Percentiles rank a stretch among this genome's conserved stretches.
Evolutionary conservation across 2,113 vertebrate species (phyloP).

Genomic region (Larimichthys crocea): DNA sequence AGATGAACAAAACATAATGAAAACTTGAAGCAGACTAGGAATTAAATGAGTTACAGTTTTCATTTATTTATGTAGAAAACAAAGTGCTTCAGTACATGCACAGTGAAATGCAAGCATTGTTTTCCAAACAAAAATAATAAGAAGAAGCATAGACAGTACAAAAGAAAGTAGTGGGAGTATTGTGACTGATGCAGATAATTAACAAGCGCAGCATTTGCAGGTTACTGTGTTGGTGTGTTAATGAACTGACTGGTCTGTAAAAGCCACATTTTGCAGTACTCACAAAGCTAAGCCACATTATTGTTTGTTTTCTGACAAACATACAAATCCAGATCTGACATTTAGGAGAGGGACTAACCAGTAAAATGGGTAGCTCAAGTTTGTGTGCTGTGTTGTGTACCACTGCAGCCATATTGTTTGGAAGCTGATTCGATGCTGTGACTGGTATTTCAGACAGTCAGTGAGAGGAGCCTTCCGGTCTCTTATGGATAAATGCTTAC

Average conservation of each 20-base stretch:
- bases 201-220: neutral
- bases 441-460: neutral
- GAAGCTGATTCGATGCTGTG: neutral
- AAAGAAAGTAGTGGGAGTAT: neutral
- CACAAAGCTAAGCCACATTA: neutral
- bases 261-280: neutral
- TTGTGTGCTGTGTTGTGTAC: neutral
- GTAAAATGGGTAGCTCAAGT: neutral
- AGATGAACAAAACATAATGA: slow-evolving; percentile 24
- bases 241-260: neutral
- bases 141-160: too few species aligned
- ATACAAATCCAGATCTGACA: neutral
- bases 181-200: slow-evolving; percentile 13
- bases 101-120: neutral
- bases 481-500: neutral
- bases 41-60: neutral
- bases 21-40: neutral
- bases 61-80: slow-evolving; percentile 20
- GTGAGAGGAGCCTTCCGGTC: neutral
- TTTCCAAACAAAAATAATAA: neutral
- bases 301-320: neutral
- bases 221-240: neutral
- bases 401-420: neutral
- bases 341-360: neutral
- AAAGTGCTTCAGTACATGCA: neutral